Conservation (phyloP, 2,797 vertebrate genomes). For the Helostoma temminkii region DNA sequence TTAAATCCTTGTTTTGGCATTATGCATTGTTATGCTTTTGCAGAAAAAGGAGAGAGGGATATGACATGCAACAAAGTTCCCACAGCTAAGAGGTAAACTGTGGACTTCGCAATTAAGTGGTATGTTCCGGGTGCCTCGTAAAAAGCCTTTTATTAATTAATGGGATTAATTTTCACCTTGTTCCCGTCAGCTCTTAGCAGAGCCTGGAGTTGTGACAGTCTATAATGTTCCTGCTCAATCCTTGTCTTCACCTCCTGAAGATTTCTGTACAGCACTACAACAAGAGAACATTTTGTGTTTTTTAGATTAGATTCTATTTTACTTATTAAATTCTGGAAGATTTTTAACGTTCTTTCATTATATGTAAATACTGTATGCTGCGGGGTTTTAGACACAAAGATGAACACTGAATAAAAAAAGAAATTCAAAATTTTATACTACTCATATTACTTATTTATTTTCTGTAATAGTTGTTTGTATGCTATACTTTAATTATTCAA, state of each 20-base stretch:
- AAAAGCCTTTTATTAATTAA: too few relatives aligned
- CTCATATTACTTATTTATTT: background rate
- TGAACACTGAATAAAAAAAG: too few relatives aligned
- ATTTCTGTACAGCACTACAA: constrained; percentile 80
- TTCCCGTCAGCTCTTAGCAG: constrained; percentile 75
- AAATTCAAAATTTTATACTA: too few relatives aligned
- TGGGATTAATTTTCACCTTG: constrained; percentile 82
- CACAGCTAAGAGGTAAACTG: too few relatives aligned
- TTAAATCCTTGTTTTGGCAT: too few relatives aligned
- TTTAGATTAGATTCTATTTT: background rate
- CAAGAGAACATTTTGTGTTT: background rate
- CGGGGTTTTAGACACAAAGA: too few relatives aligned
- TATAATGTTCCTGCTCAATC: constrained; percentile 84
- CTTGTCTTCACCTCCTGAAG: constrained; percentile 82
- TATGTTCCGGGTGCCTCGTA: too few relatives aligned
- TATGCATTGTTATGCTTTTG: too few relatives aligned
- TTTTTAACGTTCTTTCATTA: background rate
- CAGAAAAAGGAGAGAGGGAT: too few relatives aligned
- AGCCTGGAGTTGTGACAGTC: constrained; percentile 81
- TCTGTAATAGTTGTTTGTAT: background rate
- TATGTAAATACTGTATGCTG: background rate
- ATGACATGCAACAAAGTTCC: too few relatives aligned
- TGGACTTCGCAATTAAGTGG: too few relatives aligned
- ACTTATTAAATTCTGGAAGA: background rate
- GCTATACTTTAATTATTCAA: background rate